Evolutionary conservation across 2,888 invertebrate genomes (phyloP), one percentile per base, ranked within the genome.

Genomic region (Latheticus oryzae): DNA sequence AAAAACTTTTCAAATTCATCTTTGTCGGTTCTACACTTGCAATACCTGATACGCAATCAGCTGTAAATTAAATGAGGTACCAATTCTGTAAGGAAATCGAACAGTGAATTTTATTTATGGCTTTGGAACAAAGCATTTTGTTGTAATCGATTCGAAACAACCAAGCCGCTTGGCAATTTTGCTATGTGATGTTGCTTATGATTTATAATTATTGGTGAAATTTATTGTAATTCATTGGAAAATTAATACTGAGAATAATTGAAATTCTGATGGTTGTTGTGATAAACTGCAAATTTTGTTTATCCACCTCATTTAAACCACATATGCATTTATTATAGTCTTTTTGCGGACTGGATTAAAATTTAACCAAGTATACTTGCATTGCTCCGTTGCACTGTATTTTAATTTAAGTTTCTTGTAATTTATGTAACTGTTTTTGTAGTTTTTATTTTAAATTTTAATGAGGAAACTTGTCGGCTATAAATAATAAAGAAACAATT

Each of bases 1-100:
- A 47, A 47, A 47, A 47, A 47, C 47, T 47, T 47, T 47, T 35
- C 47, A 9, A 23, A 47, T 47, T 35, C 19, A 35, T 47, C 47
- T 33, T 24, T 33, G 33, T 47, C 23, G 9, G 8, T 17, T 28
- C 32, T 19, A 45, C 45, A 45, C 45, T 28, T 45, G 30, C 32
- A 17, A 30, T 11, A 11, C 17, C 11, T 45, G 28, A 45, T 45
- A 30, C 30, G 17, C 12, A 21, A 45, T 45, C 19, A 45, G 21
- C 19, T 12, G 19, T 45, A n/a, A 45, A 45, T 45, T 45, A 45
- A 45, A 30, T 28, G 45, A 32, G 38, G 21, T 19, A 23, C n/a
- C 21, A 23, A 7, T 7, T 21, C 21, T 4, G 5, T 21, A 7
- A 7, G 15, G 32, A 32, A 32, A 32, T 32, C 8, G 32, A 11